Evolutionary conservation across 2,888 invertebrate genomes (phyloP).

Genomic region (Leucophora obtusa): DNA sequence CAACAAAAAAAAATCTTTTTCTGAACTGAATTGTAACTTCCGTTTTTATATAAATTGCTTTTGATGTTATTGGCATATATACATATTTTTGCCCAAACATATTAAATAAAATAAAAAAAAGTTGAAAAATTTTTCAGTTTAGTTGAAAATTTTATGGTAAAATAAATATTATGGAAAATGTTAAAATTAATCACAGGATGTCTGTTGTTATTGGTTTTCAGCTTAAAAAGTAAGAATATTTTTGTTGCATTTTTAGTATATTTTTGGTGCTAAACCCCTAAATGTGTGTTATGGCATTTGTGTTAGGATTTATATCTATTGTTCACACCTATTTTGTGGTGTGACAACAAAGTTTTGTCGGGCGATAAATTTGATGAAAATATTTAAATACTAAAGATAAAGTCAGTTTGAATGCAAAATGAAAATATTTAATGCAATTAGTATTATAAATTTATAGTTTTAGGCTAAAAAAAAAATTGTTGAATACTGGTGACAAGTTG

Average conservation of each 20-base stretch:
- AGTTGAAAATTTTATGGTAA: slow-evolving; percentile 9
- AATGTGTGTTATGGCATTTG: slow-evolving; percentile 44
- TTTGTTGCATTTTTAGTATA: neutral
- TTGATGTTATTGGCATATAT: slow-evolving; percentile 59
- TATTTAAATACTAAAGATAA: too few species aligned
- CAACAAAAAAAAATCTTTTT: neutral
- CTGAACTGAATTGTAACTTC: slow-evolving; percentile 53
- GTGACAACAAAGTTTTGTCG: too few species aligned
- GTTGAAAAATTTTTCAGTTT: slow-evolving; percentile 16
- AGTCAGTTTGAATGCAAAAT: too few species aligned
- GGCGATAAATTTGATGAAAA: too few species aligned
- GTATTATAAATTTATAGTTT: too few species aligned
- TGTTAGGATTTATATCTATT: slow-evolving; percentile 33
- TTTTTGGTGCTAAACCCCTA: slow-evolving; percentile 34
- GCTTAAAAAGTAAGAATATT: slow-evolving; percentile 47
- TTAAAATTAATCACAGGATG: slow-evolving; percentile 53
- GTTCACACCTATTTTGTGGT: slow-evolving; percentile 25
- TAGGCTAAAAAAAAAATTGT: too few species aligned
- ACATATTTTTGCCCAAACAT: slow-evolving; percentile 1
- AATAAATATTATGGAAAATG: slow-evolving; percentile 38
- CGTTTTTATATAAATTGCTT: slow-evolving; percentile 58
- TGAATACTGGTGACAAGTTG: too few species aligned
- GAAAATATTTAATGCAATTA: too few species aligned
- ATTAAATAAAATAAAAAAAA: neutral
- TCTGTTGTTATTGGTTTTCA: slow-evolving; percentile 49